Conservation (phyloP, 2,113 vertebrate species). For the Hipposideros armiger region DNA sequence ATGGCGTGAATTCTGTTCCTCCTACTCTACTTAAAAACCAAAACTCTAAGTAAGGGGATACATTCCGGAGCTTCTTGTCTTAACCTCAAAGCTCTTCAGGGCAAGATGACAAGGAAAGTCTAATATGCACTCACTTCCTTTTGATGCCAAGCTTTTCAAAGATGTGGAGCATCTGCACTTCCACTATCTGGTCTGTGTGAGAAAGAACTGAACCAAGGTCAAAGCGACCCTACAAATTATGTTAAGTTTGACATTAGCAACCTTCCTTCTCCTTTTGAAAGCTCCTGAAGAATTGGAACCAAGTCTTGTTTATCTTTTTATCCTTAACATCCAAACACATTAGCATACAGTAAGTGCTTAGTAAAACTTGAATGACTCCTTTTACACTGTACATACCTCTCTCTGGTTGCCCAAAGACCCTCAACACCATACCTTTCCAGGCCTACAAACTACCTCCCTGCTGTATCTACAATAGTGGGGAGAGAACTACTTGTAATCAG, state of each 20-base stretch:
- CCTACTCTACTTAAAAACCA: not conserved
- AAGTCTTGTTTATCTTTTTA: slow-evolving; percentile 26
- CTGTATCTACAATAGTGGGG: not conserved
- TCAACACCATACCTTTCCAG: not conserved
- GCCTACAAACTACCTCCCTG: not conserved
- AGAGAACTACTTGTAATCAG: not conserved
- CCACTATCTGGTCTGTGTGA: not conserved
- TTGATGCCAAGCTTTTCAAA: not conserved
- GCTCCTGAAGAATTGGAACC: slow-evolving; percentile 30
- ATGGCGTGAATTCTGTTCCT: not conserved
- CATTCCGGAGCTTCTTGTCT: not conserved
- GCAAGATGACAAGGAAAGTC: not conserved
- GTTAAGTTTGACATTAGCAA: not conserved
- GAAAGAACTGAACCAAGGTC: not conserved
- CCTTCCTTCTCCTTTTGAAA: not conserved
- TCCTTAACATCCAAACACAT: not conserved
- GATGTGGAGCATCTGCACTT: not conserved
- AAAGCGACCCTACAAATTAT: not conserved
- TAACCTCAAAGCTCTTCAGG: not conserved
- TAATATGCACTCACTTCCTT: not conserved
- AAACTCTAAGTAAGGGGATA: not conserved
- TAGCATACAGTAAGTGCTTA: not conserved
- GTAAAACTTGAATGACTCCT: not conserved
- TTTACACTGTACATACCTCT: not conserved
- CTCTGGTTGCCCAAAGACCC: not conserved